Evolutionary conservation across 2,888 invertebrate genomes (phyloP).

Genomic region (Pardosa pseudoannulata): DNA sequence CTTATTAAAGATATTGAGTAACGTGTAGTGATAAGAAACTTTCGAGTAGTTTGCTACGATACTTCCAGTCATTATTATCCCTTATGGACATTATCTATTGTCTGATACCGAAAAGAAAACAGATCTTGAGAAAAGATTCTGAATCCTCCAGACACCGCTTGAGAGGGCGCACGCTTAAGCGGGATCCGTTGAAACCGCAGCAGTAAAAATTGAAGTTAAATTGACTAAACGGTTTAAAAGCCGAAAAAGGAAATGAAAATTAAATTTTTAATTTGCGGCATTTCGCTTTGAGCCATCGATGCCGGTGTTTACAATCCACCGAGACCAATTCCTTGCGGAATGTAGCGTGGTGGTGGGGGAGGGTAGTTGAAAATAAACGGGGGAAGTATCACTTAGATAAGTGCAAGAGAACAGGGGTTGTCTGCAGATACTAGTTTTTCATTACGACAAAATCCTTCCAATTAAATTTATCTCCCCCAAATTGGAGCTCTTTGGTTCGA

Average conservation of each 20-base stretch:
- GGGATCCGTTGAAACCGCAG: constrained; percentile 19
- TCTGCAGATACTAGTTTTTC: constrained; percentile 69
- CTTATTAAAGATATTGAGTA: too few species aligned
- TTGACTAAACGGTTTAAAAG: constrained; percentile 64
- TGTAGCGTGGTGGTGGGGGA: background rate
- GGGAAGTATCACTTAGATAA: constrained; percentile 65
- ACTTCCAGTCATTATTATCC: background rate
- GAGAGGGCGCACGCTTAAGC: constrained; percentile 5
- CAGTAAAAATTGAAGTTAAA: constrained; percentile 60
- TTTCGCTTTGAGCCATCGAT: constrained; percentile 60
- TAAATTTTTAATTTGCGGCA: constrained; percentile 71
- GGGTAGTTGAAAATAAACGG: constrained; percentile 2
- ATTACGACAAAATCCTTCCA: constrained; percentile 69
- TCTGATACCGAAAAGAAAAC: background rate
- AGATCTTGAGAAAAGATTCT: background rate
- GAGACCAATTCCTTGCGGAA: constrained; percentile 31
- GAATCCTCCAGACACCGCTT: constrained; percentile 51
- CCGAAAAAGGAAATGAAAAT: constrained; percentile 67
- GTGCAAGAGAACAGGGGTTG: constrained; percentile 34
- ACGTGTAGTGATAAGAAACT: too few species aligned
- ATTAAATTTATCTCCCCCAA: constrained; percentile 71
- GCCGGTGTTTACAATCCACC: constrained; percentile 58
- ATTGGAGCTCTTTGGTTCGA: constrained; percentile 65
- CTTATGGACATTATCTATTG: background rate
- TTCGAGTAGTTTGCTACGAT: background rate